Percentiles rank a stretch among this genome's conserved stretches.
These are phyloP conservation scores for Myotis vivesi DNA, from an alignment of 2,797 vertebrate species.

Conservation along the genomic window DNA sequence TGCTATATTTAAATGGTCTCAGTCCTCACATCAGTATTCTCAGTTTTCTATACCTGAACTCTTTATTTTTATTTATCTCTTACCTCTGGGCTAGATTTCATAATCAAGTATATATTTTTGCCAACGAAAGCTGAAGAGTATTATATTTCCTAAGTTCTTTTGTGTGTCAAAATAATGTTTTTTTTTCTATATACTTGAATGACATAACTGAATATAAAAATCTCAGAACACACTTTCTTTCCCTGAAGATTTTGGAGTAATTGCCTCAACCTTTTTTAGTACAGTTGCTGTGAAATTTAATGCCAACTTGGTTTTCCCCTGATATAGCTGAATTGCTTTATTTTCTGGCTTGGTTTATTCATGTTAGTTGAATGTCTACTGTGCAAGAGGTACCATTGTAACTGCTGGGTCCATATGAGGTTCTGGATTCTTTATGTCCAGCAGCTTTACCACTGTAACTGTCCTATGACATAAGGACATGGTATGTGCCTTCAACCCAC, in stretches of 20 bases:
- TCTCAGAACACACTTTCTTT: neutral
- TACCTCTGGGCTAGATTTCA: neutral
- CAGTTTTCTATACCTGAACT: neutral
- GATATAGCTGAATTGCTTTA: neutral
- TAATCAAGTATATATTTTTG: neutral
- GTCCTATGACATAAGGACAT: neutral
- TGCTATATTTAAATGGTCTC: conserved; percentile 6
- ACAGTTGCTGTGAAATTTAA: neutral
- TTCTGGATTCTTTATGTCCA: neutral
- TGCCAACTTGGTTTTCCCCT: neutral
- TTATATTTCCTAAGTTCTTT: neutral
- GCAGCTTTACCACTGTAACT: neutral
- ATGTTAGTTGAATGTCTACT: neutral
- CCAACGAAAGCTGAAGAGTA: neutral
- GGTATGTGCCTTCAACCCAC: neutral
- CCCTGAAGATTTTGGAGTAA: neutral
- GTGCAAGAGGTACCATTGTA: neutral
- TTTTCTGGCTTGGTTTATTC: neutral
- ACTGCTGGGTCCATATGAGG: neutral
- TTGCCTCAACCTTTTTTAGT: neutral
- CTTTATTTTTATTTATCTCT: conserved; percentile 27
- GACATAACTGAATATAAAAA: neutral
- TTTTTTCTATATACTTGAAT: conserved; percentile 6
- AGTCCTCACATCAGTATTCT: neutral
- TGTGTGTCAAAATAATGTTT: neutral